Conservation (phyloP, 2,888 invertebrate species). For the Apotomis capreana region DNA sequence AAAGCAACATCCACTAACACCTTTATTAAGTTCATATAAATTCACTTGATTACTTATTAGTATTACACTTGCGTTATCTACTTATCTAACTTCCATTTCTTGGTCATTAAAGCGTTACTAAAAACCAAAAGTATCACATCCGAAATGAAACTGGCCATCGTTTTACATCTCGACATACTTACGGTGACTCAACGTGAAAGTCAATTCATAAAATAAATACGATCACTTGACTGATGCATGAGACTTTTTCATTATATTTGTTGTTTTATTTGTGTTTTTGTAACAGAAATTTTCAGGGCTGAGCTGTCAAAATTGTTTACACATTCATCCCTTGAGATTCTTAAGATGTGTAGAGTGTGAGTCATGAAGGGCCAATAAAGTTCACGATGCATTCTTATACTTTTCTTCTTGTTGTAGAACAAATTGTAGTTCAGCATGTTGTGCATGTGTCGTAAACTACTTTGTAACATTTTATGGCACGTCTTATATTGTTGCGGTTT, state of each 20-base stretch:
- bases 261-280: conserved; percentile 24
- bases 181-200: conserved; percentile 73
- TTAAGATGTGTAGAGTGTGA: conserved; percentile 49
- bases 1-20: background rate
- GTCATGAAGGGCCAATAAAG: conserved; percentile 28
- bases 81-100: conserved; percentile 27
- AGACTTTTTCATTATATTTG: conserved; percentile 21
- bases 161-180: conserved; percentile 69
- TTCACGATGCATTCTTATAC: conserved; percentile 20
- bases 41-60: background rate
- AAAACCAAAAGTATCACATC: conserved; percentile 41
- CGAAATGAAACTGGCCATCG: conserved; percentile 60
- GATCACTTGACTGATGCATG: conserved; percentile 30
- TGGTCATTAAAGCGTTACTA: conserved; percentile 8
- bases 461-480: conserved; percentile 13
- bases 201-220: conserved; percentile 50
- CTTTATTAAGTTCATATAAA: background rate
- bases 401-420: conserved; percentile 21
- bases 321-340: conserved; percentile 47
- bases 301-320: conserved; percentile 46
- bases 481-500: background rate
- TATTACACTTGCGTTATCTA: conserved; percentile 25
- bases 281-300: conserved; percentile 28
- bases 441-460: conserved; percentile 12
- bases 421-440: background rate